These are phyloP conservation scores for Gymnarchus niloticus DNA, from an alignment of 2,113 vertebrate genomes.

Conservation along the genomic window DNA sequence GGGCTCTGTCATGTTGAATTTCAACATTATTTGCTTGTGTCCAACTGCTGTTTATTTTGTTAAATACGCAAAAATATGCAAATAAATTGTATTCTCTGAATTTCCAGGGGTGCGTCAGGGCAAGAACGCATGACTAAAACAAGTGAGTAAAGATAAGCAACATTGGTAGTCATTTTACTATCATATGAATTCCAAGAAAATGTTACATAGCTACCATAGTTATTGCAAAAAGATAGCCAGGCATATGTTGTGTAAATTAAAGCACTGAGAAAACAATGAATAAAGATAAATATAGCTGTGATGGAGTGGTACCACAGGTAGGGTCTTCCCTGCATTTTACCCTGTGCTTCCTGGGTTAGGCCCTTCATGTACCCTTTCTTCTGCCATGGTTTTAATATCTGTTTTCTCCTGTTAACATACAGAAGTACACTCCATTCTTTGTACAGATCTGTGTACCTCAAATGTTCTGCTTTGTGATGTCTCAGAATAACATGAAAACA, in stretches of 20 bases:
- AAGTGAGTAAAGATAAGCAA: constrained; percentile 13
- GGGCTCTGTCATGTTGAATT: constrained; percentile 48
- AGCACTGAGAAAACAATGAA: neutral
- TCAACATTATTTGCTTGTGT: constrained; percentile 35
- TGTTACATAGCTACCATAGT: neutral
- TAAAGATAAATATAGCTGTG: neutral
- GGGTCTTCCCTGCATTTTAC: neutral
- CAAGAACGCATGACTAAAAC: constrained; percentile 43
- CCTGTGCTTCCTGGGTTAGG: neutral
- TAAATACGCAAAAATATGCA: constrained; percentile 38
- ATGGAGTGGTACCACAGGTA: no score
- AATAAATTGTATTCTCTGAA: constrained; percentile 46
- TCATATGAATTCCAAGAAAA: neutral
- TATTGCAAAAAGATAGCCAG: neutral
- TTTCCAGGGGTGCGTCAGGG: constrained; percentile 55
- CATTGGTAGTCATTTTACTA: constrained; percentile 8
- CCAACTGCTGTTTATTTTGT: constrained; percentile 28
- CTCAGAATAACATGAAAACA: no score
- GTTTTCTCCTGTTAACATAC: no score
- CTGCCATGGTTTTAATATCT: no score
- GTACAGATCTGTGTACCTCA: no score
- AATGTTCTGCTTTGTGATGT: no score
- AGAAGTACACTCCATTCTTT: no score
- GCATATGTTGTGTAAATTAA: neutral
- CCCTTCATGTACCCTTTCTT: no score